phyloP scores from a whole-genome alignment of 2,888 invertebrate species.

The Tanypteryx hageni region DNA sequence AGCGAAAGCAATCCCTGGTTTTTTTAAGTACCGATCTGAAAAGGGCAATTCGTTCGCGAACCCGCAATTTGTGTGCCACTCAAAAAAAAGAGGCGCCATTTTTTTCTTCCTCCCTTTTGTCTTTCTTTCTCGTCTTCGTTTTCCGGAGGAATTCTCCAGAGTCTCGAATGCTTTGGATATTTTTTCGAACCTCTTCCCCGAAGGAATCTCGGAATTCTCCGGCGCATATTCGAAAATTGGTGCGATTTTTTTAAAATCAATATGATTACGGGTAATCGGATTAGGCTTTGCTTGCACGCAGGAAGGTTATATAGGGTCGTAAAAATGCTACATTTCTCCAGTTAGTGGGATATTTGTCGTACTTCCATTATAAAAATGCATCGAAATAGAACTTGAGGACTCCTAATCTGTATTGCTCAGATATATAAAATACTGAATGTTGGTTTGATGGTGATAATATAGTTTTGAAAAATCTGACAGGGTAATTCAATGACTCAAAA shows the following conservation, averaged over 20 bases:
- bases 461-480: too few relatives aligned
- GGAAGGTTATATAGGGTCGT: not conserved
- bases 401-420: too few relatives aligned
- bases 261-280: not conserved
- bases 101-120: not conserved
- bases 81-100: conserved; percentile 45
- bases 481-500: too few relatives aligned
- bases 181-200: not conserved
- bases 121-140: not conserved
- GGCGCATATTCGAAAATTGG: not conserved
- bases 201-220: not conserved
- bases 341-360: too few relatives aligned
- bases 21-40: not conserved
- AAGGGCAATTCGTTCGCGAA: conserved; percentile 51
- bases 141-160: not conserved
- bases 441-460: too few relatives aligned
- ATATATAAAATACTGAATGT: too few relatives aligned
- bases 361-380: too few relatives aligned
- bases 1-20: conserved; percentile 18
- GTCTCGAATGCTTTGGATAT: not conserved
- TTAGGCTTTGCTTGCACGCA: not conserved
- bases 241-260: not conserved
- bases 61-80: conserved; percentile 55
- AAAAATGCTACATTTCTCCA: not conserved
- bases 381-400: too few relatives aligned